phyloP scores from a whole-genome alignment of 2,113 vertebrate genomes.

The Campylorhamphus procurvoides region DNA sequence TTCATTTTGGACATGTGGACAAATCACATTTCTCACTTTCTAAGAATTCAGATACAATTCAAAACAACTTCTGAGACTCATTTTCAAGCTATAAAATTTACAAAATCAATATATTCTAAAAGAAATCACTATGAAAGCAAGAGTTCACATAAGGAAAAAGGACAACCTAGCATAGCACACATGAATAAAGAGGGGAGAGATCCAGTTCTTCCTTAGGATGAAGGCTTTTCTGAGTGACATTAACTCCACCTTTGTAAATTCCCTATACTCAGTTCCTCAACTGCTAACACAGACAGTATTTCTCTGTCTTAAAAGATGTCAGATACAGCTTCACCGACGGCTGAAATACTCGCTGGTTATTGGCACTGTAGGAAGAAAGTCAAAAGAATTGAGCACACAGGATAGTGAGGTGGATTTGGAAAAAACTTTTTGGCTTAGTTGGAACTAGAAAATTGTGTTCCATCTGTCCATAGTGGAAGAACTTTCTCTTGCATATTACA shows the following conservation, averaged over 20 bases:
- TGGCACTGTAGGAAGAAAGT: background rate
- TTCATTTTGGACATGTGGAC: background rate
- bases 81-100: background rate
- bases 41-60: background rate
- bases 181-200: background rate
- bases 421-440: background rate
- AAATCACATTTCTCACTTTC: background rate
- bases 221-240: background rate
- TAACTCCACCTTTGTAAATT: background rate
- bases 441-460: background rate
- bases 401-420: background rate
- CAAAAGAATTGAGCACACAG: background rate
- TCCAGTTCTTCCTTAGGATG: background rate
- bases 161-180: background rate
- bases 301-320: background rate
- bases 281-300: background rate
- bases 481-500: background rate
- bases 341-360: background rate
- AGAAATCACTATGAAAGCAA: background rate
- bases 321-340: background rate
- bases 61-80: background rate
- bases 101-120: background rate
- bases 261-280: background rate
- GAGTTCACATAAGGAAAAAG: background rate
- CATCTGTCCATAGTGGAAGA: background rate